Evolutionary conservation across 2,797 vertebrate species (phyloP).

Genomic region (Gymnothorax reevesii): DNA sequence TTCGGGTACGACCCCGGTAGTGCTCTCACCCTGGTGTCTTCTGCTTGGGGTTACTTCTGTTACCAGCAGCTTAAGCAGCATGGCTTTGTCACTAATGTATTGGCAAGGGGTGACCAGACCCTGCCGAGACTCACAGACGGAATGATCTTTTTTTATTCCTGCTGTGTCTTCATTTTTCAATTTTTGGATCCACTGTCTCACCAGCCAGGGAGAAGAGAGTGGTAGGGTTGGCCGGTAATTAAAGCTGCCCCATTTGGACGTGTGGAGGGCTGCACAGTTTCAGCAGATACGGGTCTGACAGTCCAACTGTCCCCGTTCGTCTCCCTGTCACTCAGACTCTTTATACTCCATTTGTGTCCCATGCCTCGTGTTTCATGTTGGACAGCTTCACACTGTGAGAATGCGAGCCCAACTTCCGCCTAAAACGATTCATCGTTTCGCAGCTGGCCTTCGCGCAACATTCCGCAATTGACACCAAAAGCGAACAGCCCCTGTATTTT

Average conservation of each 20-base stretch:
- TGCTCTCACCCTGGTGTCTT: not conserved
- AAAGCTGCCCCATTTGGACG: constrained; percentile 58
- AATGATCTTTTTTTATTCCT: constrained; percentile 46
- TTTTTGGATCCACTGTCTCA: constrained; percentile 37
- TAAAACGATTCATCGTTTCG: no score
- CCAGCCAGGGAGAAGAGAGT: not conserved
- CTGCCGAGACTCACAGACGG: not conserved
- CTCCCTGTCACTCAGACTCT: no score
- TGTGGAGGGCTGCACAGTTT: not conserved
- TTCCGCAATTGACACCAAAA: no score
- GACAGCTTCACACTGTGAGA: no score
- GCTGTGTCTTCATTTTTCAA: not conserved
- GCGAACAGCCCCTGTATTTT: no score
- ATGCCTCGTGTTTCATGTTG: no score
- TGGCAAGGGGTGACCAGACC: not conserved
- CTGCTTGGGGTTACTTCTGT: not conserved
- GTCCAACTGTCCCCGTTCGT: not conserved
- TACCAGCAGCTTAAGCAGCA: constrained; percentile 26
- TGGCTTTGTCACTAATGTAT: not conserved
- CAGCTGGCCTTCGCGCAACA: no score
- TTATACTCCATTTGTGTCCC: no score
- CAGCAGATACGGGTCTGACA: not conserved
- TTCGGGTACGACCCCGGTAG: not conserved
- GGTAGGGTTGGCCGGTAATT: not conserved
- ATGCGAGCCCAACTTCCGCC: no score